These are phyloP conservation scores for Frankliniella fusca DNA, from an alignment of 2,888 invertebrate species.

Conservation along the genomic window DNA sequence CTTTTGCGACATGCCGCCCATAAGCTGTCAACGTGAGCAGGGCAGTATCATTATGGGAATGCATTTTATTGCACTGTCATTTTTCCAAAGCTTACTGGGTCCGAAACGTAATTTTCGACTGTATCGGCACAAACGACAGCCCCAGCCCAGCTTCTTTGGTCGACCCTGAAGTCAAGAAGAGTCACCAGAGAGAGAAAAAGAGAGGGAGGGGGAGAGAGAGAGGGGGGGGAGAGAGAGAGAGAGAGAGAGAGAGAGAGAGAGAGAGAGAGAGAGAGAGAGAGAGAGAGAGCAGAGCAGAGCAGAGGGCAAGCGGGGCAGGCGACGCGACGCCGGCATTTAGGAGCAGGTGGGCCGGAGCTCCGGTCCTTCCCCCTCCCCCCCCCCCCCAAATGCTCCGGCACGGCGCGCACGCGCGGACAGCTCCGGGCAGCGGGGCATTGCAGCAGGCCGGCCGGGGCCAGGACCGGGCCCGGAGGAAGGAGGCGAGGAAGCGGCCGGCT, in stretches of 20 bases:
- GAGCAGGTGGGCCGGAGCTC: not conserved
- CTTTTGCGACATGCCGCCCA: too few relatives aligned
- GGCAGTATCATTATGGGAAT: too few relatives aligned
- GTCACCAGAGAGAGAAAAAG: not conserved
- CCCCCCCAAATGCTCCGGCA: not conserved
- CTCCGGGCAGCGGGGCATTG: too few relatives aligned
- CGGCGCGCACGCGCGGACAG: not conserved
- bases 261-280: conserved; percentile 12
- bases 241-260: not conserved
- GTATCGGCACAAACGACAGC: too few relatives aligned
- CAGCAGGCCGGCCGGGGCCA: not conserved
- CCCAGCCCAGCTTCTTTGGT: too few relatives aligned
- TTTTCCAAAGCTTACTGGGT: too few relatives aligned
- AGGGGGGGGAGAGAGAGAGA: not conserved
- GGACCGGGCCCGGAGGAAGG: not conserved
- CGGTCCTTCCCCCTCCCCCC: not conserved
- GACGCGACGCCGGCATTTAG: not conserved
- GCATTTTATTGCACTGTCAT: too few relatives aligned
- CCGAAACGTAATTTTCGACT: too few relatives aligned
- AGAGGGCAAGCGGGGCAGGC: not conserved
- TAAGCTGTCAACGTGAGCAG: too few relatives aligned
- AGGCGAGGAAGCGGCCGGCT: not conserved
- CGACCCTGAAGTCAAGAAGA: too few relatives aligned
- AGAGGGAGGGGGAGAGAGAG: not conserved
- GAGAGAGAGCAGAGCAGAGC: not conserved